Conservation (phyloP, 2,888 invertebrate genomes). For the Hyles lineata region DNA sequence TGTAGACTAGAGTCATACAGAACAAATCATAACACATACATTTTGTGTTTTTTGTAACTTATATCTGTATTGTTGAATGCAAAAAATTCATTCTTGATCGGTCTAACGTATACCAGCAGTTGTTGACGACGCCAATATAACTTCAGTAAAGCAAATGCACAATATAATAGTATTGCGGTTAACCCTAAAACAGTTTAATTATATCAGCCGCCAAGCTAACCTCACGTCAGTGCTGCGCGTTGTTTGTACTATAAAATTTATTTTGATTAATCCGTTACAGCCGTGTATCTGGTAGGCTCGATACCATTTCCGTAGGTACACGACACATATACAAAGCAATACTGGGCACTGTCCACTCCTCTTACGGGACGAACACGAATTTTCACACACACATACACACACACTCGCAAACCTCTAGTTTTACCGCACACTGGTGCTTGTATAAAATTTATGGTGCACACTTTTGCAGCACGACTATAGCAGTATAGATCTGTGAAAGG, state of each 20-base stretch:
- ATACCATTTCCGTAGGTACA: constrained; percentile 63
- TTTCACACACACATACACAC: constrained; percentile 73
- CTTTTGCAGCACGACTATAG: constrained; percentile 78
- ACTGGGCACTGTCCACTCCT: constrained; percentile 75
- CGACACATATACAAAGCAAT: constrained; percentile 75
- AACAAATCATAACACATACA: background rate
- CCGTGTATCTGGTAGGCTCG: constrained; percentile 60
- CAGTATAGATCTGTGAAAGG: constrained; percentile 72
- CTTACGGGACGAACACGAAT: constrained; percentile 74
- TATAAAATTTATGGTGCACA: constrained; percentile 85
- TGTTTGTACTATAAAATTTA: constrained; percentile 67
- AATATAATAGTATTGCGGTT: constrained; percentile 42
- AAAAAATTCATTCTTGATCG: background rate
- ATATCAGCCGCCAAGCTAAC: constrained; percentile 59
- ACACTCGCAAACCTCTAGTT: constrained; percentile 61
- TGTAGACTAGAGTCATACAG: background rate
- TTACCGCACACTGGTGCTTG: constrained; percentile 79
- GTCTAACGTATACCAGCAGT: background rate
- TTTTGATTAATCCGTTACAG: constrained; percentile 70
- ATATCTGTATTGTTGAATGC: background rate
- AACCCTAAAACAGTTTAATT: constrained; percentile 60
- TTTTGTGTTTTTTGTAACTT: background rate
- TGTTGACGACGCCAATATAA: background rate
- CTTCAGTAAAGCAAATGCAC: constrained; percentile 8
- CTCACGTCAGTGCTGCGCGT: constrained; percentile 55